Conservation (phyloP, 2,888 invertebrate genomes). For the Dinocampus coccinellae region DNA sequence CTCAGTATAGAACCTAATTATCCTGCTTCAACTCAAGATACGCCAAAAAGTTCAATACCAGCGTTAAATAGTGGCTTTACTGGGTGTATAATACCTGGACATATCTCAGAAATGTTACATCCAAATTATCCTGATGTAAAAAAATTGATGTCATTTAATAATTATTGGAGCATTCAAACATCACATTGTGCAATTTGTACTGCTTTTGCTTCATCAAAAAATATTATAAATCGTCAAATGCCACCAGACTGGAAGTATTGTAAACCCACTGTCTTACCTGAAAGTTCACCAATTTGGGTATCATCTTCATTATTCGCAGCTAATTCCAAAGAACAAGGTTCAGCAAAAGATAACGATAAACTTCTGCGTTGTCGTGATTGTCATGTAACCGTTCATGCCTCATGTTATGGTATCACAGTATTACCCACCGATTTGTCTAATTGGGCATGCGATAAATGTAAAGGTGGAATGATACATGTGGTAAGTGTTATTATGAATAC, state of each 20-base stretch:
- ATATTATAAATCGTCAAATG: slow-evolving; percentile 59
- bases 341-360: slow-evolving; percentile 63
- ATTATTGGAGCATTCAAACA: slow-evolving; percentile 69
- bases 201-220: slow-evolving; percentile 67
- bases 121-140: slow-evolving; percentile 66
- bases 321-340: slow-evolving; percentile 63
- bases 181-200: slow-evolving; percentile 75
- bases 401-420: slow-evolving; percentile 69
- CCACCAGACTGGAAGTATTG: slow-evolving; percentile 65
- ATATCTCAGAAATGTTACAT: slow-evolving; percentile 67
- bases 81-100: slow-evolving; percentile 57
- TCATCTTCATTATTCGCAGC: slow-evolving; percentile 64
- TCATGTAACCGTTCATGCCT: slow-evolving; percentile 73
- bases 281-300: slow-evolving; percentile 67
- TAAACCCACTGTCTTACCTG: slow-evolving; percentile 63
- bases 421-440: slow-evolving; percentile 60
- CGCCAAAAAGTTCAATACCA: slow-evolving; percentile 10
- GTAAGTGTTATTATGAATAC: slow-evolving; percentile 51
- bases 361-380: slow-evolving; percentile 73
- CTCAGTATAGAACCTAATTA: slow-evolving; percentile 40
- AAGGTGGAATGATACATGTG: slow-evolving; percentile 60
- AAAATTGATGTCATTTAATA: slow-evolving; percentile 71
- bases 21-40: slow-evolving; percentile 15
- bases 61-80: slow-evolving; percentile 14
- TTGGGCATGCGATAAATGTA: slow-evolving; percentile 70